Evolutionary conservation across 1,140 invertebrate species (phyloP), one percentile per base, ranked within the genome.

Genomic region (Cecropterus lyciades): DNA sequence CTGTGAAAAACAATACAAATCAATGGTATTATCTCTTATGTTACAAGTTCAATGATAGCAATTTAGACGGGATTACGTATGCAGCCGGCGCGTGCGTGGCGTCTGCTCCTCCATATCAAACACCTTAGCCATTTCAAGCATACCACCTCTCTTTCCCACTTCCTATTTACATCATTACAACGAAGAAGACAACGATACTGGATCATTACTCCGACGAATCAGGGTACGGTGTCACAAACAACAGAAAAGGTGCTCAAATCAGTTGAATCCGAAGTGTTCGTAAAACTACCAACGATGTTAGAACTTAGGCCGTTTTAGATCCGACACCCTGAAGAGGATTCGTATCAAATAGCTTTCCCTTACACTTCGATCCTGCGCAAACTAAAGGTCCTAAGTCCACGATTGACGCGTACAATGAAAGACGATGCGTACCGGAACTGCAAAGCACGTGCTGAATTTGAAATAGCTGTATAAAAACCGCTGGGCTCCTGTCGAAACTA

Each of bases 401-500:
- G 65, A 60, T 73, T 77, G 75, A 67, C 72, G 73, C 75, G 75
- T 85, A 84, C 82, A 70, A 75, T 72, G 80, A 71, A 82, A 86
- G 85, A 84, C 89, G 80, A 87, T 87, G 80, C 79, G 82, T 86
- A 84, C 87, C 87, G 89, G 87, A 90, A 91, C 89, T 82, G 59
- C 67, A 69, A 55, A 80, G 70, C 69, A 83, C 82, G 89, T 80
- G 67, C 87, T 92, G 89, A 92, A 92, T 92, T 92, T 86, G 91
- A 92, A 92, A 92, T 92, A 88, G 91, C 90, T 87, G 92, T 93
- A 93, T 92, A 93, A 92, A 93, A 92, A 92, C 78, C 75, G 68
- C 67, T 60, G 85, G 70, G 77, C 87, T 80, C 86, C 84, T 88
- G 84, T 80, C 83, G 78, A 85, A 92, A 87, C 84, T 83, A 91